Evolutionary conservation across 1,140 invertebrate genomes (phyloP).

Genomic region (Calosoma granatense): DNA sequence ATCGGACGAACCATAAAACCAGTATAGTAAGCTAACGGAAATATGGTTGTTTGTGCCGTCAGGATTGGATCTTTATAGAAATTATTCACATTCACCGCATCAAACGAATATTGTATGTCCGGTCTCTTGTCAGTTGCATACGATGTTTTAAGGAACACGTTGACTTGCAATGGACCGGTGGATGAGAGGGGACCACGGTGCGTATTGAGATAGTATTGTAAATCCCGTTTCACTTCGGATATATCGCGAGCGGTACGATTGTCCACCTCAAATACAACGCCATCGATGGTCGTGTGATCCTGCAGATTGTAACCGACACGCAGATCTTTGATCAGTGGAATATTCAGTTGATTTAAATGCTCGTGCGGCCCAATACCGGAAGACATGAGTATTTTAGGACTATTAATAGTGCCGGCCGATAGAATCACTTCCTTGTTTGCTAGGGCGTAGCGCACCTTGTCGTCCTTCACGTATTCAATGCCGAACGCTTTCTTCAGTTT

Average conservation of each 20-base stretch:
- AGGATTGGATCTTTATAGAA: slow-evolving; percentile 38
- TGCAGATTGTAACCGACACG: slow-evolving; percentile 67
- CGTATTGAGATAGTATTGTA: slow-evolving; percentile 38
- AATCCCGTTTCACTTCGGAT: slow-evolving; percentile 39
- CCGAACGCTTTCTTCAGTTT: slow-evolving; percentile 56
- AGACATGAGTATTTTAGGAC: slow-evolving; percentile 62
- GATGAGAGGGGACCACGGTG: slow-evolving; percentile 39
- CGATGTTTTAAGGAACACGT: slow-evolving; percentile 43
- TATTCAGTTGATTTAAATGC: slow-evolving; percentile 41
- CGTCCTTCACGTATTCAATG: slow-evolving; percentile 47
- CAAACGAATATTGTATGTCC: slow-evolving; percentile 55
- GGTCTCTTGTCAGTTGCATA: slow-evolving; percentile 35
- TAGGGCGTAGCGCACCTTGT: slow-evolving; percentile 34
- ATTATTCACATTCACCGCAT: slow-evolving; percentile 38
- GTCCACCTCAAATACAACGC: slow-evolving; percentile 41
- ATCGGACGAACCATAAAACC: slow-evolving; percentile 33
- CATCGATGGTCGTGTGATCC: slow-evolving; percentile 56
- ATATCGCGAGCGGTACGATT: slow-evolving; percentile 43
- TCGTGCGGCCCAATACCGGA: slow-evolving; percentile 62
- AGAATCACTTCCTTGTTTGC: slow-evolving; percentile 63
- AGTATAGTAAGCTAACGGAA: slow-evolving; percentile 41
- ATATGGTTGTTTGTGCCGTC: slow-evolving; percentile 36
- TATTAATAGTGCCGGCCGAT: slow-evolving; percentile 57
- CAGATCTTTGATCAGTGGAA: slow-evolving; percentile 47
- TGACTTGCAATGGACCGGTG: slow-evolving; percentile 37